These are phyloP conservation scores for Hirtodrosophila confusa DNA, from an alignment of 2,888 invertebrate species.

Conservation along the genomic window DNA sequence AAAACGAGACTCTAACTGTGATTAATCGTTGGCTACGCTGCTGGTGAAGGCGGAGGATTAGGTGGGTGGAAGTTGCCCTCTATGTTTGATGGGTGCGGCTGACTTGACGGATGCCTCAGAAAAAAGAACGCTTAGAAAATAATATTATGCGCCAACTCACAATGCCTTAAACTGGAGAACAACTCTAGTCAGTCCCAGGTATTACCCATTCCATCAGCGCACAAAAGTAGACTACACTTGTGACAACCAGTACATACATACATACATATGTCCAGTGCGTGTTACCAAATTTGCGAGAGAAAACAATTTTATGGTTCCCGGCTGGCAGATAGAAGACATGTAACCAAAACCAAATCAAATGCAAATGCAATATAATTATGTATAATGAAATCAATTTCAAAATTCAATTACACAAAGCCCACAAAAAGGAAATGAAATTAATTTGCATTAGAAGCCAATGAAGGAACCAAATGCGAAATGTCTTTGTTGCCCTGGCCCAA, in stretches of 20 bases:
- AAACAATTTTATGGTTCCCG: no score
- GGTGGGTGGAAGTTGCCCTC: constrained; percentile 2
- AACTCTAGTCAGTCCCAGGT: constrained; percentile 38
- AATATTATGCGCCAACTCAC: constrained; percentile 21
- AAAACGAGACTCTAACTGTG: constrained; percentile 54
- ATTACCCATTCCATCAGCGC: constrained; percentile 69
- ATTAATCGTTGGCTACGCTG: constrained; percentile 58
- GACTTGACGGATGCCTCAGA: constrained; percentile 22
- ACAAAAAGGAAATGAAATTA: constrained; percentile 31
- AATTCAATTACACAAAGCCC: constrained; percentile 49
- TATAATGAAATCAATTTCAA: constrained; percentile 41
- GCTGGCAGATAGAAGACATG: no score
- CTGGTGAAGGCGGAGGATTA: constrained; percentile 3
- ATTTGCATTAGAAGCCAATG: constrained; percentile 45
- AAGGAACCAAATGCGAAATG: constrained; percentile 1
- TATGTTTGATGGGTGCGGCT: constrained; percentile 53
- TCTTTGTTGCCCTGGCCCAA: neutral
- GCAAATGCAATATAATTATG: constrained; percentile 29
- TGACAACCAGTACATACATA: neutral
- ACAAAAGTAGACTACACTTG: constrained; percentile 49
- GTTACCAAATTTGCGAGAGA: no score
- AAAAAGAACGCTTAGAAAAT: constrained; percentile 25
- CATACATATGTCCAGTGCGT: no score
- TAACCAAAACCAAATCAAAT: constrained; percentile 15
- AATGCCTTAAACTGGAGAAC: constrained; percentile 40